Conservation (phyloP, 2,113 vertebrate species). For the Bubo bubo region DNA sequence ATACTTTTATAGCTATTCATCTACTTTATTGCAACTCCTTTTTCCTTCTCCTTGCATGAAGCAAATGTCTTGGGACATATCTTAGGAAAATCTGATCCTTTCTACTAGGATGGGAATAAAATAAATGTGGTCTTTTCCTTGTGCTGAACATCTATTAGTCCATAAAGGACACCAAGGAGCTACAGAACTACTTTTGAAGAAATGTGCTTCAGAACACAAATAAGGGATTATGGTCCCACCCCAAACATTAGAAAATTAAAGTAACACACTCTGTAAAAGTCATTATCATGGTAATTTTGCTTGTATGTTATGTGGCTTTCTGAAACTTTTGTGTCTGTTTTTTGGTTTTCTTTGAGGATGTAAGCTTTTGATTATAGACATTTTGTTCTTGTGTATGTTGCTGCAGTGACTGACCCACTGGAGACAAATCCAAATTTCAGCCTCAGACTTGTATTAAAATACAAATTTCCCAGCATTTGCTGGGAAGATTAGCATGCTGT, state of each 20-base stretch:
- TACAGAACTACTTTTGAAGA: not conserved
- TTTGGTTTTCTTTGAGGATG: not conserved
- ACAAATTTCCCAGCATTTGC: not conserved
- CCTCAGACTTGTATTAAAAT: not conserved
- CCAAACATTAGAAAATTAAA: not conserved
- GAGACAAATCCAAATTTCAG: not conserved
- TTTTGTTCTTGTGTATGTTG: not conserved
- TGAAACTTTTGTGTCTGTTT: not conserved
- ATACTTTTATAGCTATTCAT: not conserved
- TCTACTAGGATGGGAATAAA: not conserved
- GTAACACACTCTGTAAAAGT: accelerated
- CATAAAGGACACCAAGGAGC: not conserved
- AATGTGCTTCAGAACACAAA: not conserved
- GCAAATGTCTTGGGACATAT: not conserved
- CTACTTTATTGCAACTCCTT: not conserved
- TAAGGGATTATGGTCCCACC: not conserved
- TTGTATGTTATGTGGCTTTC: not conserved
- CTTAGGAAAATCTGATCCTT: not conserved
- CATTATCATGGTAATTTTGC: not conserved
- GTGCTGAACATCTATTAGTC: not conserved
- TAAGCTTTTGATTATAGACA: not conserved
- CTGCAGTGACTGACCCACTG: not conserved
- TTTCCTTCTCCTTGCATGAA: not conserved
- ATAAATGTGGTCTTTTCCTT: not conserved
- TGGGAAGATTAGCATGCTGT: constrained; percentile 46